These are phyloP conservation scores for Neogale vison DNA, from an alignment of 2,113 vertebrate genomes.

Conservation along the genomic window DNA sequence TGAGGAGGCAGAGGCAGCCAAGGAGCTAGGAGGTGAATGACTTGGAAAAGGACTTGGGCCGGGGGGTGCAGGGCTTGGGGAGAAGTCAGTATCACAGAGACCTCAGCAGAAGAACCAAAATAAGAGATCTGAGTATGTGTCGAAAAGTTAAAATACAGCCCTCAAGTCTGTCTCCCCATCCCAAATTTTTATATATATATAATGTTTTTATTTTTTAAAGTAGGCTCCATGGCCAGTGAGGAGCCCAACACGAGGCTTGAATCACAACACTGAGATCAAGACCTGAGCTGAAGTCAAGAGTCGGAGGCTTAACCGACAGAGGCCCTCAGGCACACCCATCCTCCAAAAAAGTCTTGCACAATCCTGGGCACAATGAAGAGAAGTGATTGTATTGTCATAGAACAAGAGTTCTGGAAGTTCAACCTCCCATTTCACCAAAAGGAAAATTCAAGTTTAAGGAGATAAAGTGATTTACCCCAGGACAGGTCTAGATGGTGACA, in stretches of 20 bases:
- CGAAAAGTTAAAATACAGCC: not conserved
- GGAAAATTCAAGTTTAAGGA: not conserved
- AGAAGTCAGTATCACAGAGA: not conserved
- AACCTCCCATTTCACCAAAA: not conserved
- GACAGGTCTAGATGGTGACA: not conserved
- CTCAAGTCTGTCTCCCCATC: no score
- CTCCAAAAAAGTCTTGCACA: not conserved
- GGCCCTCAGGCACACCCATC: not conserved
- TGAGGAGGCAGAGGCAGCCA: not conserved
- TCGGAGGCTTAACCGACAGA: not conserved
- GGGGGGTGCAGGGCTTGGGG: not conserved
- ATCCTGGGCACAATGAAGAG: not conserved
- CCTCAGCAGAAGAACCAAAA: not conserved
- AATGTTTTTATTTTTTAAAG: not conserved
- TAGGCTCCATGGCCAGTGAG: not conserved
- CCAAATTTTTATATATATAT: not conserved
- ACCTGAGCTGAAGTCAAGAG: not conserved
- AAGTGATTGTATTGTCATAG: not conserved
- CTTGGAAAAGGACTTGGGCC: not conserved
- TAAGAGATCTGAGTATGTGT: not conserved
- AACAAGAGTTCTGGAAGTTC: not conserved
- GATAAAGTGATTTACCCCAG: not conserved
- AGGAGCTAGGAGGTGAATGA: not conserved
- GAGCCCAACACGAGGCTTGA: not conserved
- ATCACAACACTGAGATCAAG: not conserved